Conservation (phyloP, 2,113 vertebrate species). For the Anhinga anhinga region DNA sequence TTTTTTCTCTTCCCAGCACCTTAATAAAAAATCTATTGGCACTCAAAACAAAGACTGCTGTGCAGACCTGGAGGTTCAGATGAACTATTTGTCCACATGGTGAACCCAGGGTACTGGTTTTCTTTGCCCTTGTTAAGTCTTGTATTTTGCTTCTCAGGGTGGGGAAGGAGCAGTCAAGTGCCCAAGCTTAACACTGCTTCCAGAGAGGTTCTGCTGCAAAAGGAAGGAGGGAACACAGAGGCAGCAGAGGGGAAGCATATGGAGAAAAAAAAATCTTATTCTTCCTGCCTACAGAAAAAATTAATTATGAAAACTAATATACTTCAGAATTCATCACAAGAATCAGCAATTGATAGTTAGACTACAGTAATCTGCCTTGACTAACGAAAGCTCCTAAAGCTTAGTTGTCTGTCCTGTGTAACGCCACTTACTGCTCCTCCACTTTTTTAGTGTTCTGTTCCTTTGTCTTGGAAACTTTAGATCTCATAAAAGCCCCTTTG, state of each 20-base stretch:
- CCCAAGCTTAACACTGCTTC: background rate
- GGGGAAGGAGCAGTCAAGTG: background rate
- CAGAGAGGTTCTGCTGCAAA: background rate
- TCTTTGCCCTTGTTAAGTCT: background rate
- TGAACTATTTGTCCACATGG: background rate
- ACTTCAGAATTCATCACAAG: background rate
- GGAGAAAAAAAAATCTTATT: background rate
- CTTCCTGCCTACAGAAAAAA: background rate
- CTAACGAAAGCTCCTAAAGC: background rate
- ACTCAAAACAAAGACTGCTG: background rate
- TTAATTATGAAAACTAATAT: background rate
- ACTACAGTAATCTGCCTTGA: background rate
- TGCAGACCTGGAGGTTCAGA: background rate
- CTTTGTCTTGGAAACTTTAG: background rate
- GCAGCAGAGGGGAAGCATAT: background rate
- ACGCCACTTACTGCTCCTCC: background rate
- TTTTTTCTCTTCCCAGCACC: background rate
- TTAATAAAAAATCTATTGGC: background rate
- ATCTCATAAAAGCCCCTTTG: background rate
- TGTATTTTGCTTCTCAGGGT: background rate
- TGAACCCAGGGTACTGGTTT: background rate
- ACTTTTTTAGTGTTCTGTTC: background rate
- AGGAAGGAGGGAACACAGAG: background rate
- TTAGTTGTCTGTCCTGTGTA: background rate
- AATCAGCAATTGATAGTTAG: background rate